Conservation (phyloP, 2,888 invertebrate species). For the Scaptomyza caliginosa region DNA sequence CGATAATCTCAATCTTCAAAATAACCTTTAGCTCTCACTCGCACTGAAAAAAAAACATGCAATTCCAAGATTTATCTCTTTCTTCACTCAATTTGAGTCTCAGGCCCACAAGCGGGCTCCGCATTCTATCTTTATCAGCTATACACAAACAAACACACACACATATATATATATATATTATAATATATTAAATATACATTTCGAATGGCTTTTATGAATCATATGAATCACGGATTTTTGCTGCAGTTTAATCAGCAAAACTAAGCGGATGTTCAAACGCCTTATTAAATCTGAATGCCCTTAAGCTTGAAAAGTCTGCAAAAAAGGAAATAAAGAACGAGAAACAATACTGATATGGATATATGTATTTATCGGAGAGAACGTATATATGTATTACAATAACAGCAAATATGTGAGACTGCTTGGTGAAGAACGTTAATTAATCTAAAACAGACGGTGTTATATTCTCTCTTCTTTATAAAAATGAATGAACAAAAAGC, state of each 20-base stretch:
- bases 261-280: conserved; percentile 68
- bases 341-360: conserved; percentile 10
- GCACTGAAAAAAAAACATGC: background rate
- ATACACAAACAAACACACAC: conserved; percentile 20
- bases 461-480: conserved; percentile 5
- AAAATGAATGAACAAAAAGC: conserved; percentile 1
- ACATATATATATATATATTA: conserved; percentile 14
- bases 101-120: conserved; percentile 12
- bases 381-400: conserved; percentile 52
- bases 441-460: conserved; percentile 6
- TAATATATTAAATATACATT: conserved; percentile 54
- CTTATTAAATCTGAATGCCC: conserved; percentile 55
- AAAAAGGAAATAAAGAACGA: background rate
- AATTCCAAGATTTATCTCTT: conserved; percentile 12
- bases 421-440: conserved; percentile 32
- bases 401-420: conserved; percentile 76
- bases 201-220: conserved; percentile 48
- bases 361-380: conserved; percentile 18
- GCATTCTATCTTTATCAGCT: conserved; percentile 41
- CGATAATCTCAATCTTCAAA: conserved; percentile 34
- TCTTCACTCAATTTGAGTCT: conserved; percentile 5
- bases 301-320: conserved; percentile 19
- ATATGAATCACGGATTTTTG: conserved; percentile 37
- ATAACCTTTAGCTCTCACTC: conserved; percentile 22
- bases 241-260: conserved; percentile 47